phyloP scores from a whole-genome alignment of 2,113 vertebrate genomes.

The Odontophorus gujanensis region DNA sequence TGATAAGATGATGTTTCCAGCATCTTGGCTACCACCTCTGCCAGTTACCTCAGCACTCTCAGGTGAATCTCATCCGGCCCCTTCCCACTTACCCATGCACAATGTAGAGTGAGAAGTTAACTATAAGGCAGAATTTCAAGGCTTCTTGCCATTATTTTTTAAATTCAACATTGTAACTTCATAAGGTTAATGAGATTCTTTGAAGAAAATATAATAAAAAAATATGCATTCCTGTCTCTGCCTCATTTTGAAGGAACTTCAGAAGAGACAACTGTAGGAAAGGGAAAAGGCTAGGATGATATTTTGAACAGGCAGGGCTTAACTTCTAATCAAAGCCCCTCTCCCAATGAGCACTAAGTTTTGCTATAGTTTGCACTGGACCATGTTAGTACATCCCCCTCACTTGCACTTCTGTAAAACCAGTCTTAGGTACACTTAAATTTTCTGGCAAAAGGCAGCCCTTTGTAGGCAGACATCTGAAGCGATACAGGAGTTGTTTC shows the following conservation, averaged over 20 bases:
- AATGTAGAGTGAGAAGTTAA: constrained; percentile 40
- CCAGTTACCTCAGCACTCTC: too few species aligned
- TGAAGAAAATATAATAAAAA: constrained; percentile 11
- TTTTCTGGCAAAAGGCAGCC: background rate
- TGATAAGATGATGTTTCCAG: too few species aligned
- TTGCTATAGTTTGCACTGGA: background rate
- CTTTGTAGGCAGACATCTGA: background rate
- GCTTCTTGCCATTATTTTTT: background rate
- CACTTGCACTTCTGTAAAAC: background rate
- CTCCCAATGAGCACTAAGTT: background rate
- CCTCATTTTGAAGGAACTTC: background rate
- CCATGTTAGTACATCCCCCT: background rate
- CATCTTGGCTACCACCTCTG: too few species aligned
- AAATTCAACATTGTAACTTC: background rate
- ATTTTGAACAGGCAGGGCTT: constrained; percentile 1
- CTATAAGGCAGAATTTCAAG: background rate
- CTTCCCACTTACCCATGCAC: too few species aligned
- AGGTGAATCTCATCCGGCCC: too few species aligned
- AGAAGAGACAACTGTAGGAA: background rate
- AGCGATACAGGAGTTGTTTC: background rate
- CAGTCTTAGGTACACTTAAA: background rate
- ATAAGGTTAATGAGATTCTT: background rate
- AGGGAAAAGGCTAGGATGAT: background rate
- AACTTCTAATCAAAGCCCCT: constrained; percentile 12
- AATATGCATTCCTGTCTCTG: background rate